Evolutionary conservation across 2,797 vertebrate genomes (phyloP), one percentile per base, ranked within the genome.

Genomic region (Saguinus oedipus): DNA sequence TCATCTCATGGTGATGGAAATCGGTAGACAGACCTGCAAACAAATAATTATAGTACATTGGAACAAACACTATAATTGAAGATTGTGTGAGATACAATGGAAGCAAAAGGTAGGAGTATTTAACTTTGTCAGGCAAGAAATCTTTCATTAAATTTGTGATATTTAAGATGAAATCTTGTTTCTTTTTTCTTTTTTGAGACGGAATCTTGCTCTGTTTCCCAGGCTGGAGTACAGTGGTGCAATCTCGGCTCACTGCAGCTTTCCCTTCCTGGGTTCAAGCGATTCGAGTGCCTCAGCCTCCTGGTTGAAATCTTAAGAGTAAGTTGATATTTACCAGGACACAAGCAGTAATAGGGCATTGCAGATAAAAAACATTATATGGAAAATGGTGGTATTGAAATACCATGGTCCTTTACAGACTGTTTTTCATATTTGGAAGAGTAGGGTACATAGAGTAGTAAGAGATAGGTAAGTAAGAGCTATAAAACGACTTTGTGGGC

Each of bases 11-110:
- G 64, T 94, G 79, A 93, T 91, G 82, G 75, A 61, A 44, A 88
- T 94, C 14, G 76, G 85, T 96, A 94, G 76, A 88, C 15, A 92
- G 55, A 74, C 42, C 72, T 94, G 36, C 48, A 93, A 90, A 85
- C 53, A 92, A 94, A 81, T 59, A 93, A 90, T 96, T 91, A 86
- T 8, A 85, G 85, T 82, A 14, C 59, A 55, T 48, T 78, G 36
- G 36, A 86, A 61, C 94, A 72, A 95, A 93, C 22, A 39, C 39
- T 93, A 1, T 93, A 80, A 95, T 90, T 93, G 53, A 92, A 74
- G 15, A 7, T 92, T 94, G 42, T 70, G 7, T 78, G 74, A 81
- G n/a, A 90, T 74, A 46, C 72, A 85, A 2, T 90, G 57, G 48
- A 97, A 92, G 30, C 72, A 90, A 89, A 61, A 90, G 53, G 42